A percentile compares a stretch with the other conserved stretches of the same genome.
These are phyloP conservation scores for Stomatorhinus walkeri DNA, from an alignment of 2,797 vertebrate species.

Conservation along the genomic window DNA sequence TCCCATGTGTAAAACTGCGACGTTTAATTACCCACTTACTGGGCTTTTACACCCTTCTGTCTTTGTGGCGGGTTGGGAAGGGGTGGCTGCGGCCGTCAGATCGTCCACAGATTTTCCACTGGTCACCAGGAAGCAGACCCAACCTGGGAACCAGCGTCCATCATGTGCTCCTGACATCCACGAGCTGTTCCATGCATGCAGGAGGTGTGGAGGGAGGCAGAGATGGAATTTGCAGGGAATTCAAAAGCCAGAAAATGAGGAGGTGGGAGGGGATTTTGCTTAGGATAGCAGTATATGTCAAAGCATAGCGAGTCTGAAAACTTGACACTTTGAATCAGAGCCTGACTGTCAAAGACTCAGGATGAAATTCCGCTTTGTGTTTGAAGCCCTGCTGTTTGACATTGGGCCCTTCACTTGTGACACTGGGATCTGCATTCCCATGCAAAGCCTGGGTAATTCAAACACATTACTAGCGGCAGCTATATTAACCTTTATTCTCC, in stretches of 20 bases:
- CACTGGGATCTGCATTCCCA: slow-evolving; percentile 48
- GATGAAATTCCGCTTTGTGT: slow-evolving; percentile 42
- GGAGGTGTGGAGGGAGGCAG: slow-evolving; percentile 38
- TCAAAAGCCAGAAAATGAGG: slow-evolving; percentile 27
- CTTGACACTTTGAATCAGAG: slow-evolving; percentile 52
- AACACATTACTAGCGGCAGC: slow-evolving; percentile 28
- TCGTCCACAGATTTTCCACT: slow-evolving; percentile 10
- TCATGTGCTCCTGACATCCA: slow-evolving; percentile 6
- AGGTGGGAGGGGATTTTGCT: slow-evolving; percentile 45
- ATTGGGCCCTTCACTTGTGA: slow-evolving; percentile 45
- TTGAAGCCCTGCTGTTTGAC: slow-evolving; percentile 58
- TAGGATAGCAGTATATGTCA: slow-evolving; percentile 57
- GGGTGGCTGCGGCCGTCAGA: slow-evolving; percentile 38
- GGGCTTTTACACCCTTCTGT: slow-evolving; percentile 40
- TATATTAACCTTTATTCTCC: slow-evolving; percentile 11
- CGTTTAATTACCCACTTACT: slow-evolving; percentile 54
- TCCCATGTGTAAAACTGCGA: slow-evolving; percentile 21
- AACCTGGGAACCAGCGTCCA: not conserved
- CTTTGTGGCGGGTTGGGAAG: slow-evolving; percentile 44
- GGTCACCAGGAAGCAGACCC: not conserved
- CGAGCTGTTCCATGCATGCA: slow-evolving; percentile 31
- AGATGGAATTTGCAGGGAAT: slow-evolving; percentile 44
- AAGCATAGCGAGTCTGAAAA: slow-evolving; percentile 45
- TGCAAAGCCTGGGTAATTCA: slow-evolving; percentile 47
- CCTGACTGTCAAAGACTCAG: slow-evolving; percentile 50